These are phyloP conservation scores for Oscheius sp. DNA, from an alignment of 2,888 invertebrate genomes.

Conservation along the genomic window DNA sequence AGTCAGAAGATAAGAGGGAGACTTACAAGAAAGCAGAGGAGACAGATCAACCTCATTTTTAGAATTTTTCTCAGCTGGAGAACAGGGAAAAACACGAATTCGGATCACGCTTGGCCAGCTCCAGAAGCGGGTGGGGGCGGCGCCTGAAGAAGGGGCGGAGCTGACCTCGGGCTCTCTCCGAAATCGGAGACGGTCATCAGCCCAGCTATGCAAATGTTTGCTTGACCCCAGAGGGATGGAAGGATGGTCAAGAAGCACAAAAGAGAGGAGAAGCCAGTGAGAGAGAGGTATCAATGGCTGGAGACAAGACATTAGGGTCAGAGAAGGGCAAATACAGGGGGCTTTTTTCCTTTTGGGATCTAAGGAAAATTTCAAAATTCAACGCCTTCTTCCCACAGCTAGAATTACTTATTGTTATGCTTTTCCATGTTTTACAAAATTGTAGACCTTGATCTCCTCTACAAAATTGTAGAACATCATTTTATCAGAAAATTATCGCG, in stretches of 20 bases:
- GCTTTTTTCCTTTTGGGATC: no score
- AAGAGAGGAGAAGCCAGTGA: neutral
- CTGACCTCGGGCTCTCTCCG: slow-evolving; percentile 4
- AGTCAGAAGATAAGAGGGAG: neutral
- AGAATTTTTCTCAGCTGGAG: neutral
- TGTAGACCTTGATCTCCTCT: no score
- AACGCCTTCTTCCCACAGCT: no score
- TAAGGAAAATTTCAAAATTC: no score
- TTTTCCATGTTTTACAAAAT: no score
- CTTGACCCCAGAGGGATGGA: slow-evolving; percentile 21
- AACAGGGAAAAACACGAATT: neutral
- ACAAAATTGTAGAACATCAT: no score
- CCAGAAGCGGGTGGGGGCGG: slow-evolving; percentile 17
- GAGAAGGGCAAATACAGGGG: no score
- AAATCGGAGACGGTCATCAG: slow-evolving; percentile 22
- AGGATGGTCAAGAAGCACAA: slow-evolving; percentile 12
- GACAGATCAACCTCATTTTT: neutral
- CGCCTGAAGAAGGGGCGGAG: slow-evolving; percentile 14
- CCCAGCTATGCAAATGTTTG: slow-evolving; percentile 36
- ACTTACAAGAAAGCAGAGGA: neutral
- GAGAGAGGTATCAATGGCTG: neutral
- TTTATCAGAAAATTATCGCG: no score
- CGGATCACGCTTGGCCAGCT: slow-evolving; percentile 18
- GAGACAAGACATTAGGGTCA: neutral
- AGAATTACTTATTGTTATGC: no score